Percentiles rank a stretch among this genome's conserved stretches.
phyloP scores from a whole-genome alignment of 2,888 invertebrate genomes.

The Brachynemurus nebulosus region DNA sequence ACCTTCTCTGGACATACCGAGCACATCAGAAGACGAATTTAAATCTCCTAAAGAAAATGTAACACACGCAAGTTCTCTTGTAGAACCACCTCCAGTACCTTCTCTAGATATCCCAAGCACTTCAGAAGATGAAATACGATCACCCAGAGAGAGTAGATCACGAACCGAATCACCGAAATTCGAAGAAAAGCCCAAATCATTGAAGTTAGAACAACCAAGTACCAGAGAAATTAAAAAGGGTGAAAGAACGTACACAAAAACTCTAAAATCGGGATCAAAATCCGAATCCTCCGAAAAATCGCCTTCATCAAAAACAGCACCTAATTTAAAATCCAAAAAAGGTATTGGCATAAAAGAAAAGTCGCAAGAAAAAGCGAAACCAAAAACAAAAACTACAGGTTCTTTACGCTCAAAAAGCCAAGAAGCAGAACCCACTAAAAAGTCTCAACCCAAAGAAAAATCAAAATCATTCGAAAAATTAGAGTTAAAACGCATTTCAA shows the following conservation, averaged over 20 bases:
- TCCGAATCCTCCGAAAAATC: background rate
- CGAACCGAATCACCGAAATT: conserved; percentile 1
- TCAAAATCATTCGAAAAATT: conserved; percentile 54
- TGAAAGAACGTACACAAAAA: background rate
- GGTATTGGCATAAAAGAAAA: conserved; percentile 30
- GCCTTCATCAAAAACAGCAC: conserved; percentile 2
- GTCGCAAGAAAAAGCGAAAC: conserved; percentile 35
- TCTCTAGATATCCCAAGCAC: no score
- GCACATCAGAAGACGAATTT: no score
- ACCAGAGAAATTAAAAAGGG: conserved; percentile 5
- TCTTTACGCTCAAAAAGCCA: conserved; percentile 39
- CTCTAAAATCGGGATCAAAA: background rate
- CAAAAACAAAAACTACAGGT: conserved; percentile 25
- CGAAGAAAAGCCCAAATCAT: no score
- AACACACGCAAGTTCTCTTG: no score
- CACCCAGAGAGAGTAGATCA: conserved; percentile 3
- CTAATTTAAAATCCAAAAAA: conserved; percentile 10
- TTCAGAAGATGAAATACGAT: no score
- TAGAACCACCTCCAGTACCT: no score
- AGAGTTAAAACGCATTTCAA: conserved; percentile 39
- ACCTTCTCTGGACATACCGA: no score
- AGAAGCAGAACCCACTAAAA: conserved; percentile 40
- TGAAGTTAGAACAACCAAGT: background rate
- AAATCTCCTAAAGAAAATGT: no score
- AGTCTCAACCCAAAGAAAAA: conserved; percentile 42